Conservation (phyloP, 2,113 vertebrate species). For the Pseudonaja textilis region DNA sequence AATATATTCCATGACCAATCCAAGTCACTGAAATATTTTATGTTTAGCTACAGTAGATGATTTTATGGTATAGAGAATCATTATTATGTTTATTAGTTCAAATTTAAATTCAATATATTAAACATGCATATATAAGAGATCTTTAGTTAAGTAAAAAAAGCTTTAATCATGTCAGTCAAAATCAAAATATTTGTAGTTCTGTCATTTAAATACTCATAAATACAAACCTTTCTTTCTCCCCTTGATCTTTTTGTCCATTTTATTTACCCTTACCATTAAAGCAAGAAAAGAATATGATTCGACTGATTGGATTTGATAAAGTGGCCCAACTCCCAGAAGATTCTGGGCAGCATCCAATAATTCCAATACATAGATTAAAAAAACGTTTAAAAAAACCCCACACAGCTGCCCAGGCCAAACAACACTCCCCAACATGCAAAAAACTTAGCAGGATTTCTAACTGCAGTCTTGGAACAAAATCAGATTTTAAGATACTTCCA, state of each 20-base stretch:
- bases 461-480: neutral
- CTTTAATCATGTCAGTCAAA: slow-evolving; percentile 46
- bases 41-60: slow-evolving; percentile 4
- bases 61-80: slow-evolving; percentile 8
- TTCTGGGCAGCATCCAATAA: neutral
- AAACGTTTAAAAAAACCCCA: neutral
- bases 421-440: neutral
- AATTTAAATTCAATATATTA: slow-evolving; percentile 43
- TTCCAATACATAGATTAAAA: neutral
- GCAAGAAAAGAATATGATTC: neutral
- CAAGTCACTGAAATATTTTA: neutral
- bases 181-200: slow-evolving; percentile 11
- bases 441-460: neutral
- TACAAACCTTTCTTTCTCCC: neutral
- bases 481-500: neutral
- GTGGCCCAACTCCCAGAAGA: neutral
- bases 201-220: neutral
- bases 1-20: neutral
- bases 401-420: neutral
- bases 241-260: neutral
- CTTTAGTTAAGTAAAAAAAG: slow-evolving; percentile 47
- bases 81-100: slow-evolving; percentile 26
- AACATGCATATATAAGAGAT: slow-evolving; percentile 38
- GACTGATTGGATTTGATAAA: neutral
- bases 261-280: neutral